These are phyloP conservation scores for Andrena flavipes DNA, from an alignment of 2,888 invertebrate species.

Conservation along the genomic window DNA sequence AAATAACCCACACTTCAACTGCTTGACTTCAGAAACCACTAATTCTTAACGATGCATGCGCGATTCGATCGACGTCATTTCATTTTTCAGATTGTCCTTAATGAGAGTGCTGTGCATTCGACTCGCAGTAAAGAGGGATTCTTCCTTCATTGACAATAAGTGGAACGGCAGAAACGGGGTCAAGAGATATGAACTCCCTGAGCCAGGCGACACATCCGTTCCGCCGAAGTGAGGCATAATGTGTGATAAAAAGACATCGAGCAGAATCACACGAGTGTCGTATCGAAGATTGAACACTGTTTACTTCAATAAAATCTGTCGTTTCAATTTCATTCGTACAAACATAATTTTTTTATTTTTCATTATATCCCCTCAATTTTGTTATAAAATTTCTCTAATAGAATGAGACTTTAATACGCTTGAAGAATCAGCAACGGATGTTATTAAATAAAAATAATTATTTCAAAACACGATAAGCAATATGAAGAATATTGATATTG, in stretches of 20 bases:
- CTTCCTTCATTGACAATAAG: conserved; percentile 47
- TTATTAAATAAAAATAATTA: too few relatives aligned
- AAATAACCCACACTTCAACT: too few relatives aligned
- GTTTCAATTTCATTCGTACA: not conserved
- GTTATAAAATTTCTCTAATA: not conserved
- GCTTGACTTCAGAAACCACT: not conserved
- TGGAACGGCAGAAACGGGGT: conserved; percentile 53
- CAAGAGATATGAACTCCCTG: conserved; percentile 54
- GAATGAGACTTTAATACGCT: not conserved
- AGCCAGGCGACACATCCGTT: conserved; percentile 26
- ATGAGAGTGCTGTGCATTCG: not conserved
- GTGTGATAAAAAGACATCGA: not conserved
- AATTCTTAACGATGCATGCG: not conserved
- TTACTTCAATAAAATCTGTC: not conserved
- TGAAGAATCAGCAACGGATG: not conserved
- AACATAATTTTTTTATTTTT: too few relatives aligned
- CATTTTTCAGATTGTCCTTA: conserved; percentile 30
- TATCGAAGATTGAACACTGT: not conserved
- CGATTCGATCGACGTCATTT: conserved; percentile 2
- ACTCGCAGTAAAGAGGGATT: conserved; percentile 25
- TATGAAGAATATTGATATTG: too few relatives aligned
- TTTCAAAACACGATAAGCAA: too few relatives aligned
- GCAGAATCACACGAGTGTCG: not conserved
- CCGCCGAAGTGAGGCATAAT: not conserved
- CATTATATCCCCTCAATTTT: not conserved